These are phyloP conservation scores for Ophiodon elongatus DNA, from an alignment of 2,113 vertebrate genomes.

Conservation along the genomic window DNA sequence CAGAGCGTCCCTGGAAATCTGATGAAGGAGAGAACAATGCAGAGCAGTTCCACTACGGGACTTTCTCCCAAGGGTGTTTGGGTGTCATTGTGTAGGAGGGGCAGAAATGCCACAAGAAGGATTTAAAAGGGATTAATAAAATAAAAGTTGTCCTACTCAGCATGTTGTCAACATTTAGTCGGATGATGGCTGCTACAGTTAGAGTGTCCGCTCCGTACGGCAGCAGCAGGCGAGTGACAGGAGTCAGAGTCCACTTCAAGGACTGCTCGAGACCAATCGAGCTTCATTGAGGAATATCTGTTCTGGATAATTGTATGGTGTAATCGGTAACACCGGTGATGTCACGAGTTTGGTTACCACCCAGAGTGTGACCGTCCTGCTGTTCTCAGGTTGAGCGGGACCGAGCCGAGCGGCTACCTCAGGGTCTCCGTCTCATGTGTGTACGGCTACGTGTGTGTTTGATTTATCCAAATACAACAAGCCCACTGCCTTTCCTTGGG, in stretches of 20 bases:
- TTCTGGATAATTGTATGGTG: too few relatives aligned
- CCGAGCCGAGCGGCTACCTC: not conserved
- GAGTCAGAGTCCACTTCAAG: not conserved
- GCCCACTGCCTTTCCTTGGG: not conserved
- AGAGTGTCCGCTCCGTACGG: too few relatives aligned
- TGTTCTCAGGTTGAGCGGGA: not conserved
- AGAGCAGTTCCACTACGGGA: not conserved
- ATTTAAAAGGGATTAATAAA: conserved; percentile 25
- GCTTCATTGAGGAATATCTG: too few relatives aligned
- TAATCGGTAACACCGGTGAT: too few relatives aligned
- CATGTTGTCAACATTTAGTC: too few relatives aligned
- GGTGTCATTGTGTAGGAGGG: not conserved
- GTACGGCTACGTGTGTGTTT: not conserved
- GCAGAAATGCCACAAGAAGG: not conserved
- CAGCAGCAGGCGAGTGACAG: too few relatives aligned
- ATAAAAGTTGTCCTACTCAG: too few relatives aligned
- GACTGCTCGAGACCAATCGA: too few relatives aligned
- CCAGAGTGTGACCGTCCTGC: not conserved
- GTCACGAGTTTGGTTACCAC: not conserved
- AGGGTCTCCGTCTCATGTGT: not conserved
- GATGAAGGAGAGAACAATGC: not conserved
- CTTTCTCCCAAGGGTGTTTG: conserved; percentile 1
- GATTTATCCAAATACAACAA: not conserved
- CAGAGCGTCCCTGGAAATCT: not conserved
- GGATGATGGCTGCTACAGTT: too few relatives aligned